A percentile compares a stretch with the other conserved stretches of the same genome.
These are phyloP conservation scores for Porites divaricata DNA, from an alignment of 92 coral and sea anemone genomes.

Conservation along the genomic window DNA sequence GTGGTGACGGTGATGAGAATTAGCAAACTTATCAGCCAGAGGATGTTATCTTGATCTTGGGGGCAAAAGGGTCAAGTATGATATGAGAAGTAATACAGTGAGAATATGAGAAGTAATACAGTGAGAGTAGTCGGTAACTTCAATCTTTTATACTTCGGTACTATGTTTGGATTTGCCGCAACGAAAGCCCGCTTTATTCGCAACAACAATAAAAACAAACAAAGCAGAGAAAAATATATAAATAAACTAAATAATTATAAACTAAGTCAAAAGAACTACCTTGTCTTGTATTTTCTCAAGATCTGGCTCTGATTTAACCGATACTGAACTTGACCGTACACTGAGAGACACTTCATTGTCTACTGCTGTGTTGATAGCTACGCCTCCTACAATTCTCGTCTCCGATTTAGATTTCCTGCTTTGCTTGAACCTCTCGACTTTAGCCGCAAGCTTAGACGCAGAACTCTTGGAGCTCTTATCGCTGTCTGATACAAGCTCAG, in stretches of 20 bases:
- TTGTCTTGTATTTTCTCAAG: slow-evolving; percentile 35
- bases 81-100: no score
- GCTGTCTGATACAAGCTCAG: slow-evolving; percentile 18
- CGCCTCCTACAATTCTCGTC: slow-evolving; percentile 96
- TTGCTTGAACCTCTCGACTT: slow-evolving; percentile 71
- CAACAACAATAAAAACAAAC: no score
- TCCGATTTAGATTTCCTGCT: slow-evolving; percentile 84
- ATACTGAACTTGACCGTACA: slow-evolving; percentile 77
- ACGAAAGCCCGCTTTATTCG: no score
- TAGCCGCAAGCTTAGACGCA: slow-evolving; percentile 62
- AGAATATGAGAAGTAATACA: no score
- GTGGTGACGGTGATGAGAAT: no score
- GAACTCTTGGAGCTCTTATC: slow-evolving; percentile 41
- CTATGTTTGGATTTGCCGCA: no score
- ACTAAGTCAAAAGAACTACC: slow-evolving; percentile 2
- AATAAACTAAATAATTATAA: neutral
- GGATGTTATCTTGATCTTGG: no score
- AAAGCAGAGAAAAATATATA: no score
- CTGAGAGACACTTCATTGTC: slow-evolving; percentile 68
- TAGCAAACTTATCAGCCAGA: no score
- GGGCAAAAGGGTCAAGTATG: no score
- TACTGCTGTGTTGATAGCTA: slow-evolving; percentile 79
- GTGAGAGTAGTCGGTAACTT: no score
- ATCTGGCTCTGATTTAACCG: slow-evolving; percentile 54
- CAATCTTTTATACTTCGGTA: no score